A percentile compares a stretch with the other conserved stretches of the same genome.
Conservation (phyloP, 2,888 invertebrate species). For the Fabriciana adippe region DNA sequence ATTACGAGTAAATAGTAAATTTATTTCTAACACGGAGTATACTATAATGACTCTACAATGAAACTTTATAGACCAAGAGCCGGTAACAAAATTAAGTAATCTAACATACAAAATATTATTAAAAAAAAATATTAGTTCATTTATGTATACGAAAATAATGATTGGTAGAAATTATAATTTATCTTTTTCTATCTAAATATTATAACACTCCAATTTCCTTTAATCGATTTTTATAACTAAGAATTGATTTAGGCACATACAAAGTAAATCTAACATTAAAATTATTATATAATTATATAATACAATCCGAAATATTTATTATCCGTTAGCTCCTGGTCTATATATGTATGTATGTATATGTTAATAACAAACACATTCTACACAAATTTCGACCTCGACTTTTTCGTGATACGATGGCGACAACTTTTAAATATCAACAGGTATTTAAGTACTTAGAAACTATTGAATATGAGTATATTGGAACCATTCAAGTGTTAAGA, state of each 20-base stretch:
- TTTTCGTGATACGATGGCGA: background rate
- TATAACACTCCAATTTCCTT: too few relatives aligned
- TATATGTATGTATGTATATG: background rate
- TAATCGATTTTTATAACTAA: too few relatives aligned
- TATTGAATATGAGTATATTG: background rate
- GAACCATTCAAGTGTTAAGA: background rate
- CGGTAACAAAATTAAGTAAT: background rate
- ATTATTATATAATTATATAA: background rate
- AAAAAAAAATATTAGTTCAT: too few relatives aligned
- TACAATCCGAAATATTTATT: background rate
- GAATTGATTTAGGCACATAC: too few relatives aligned
- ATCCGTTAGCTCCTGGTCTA: constrained; percentile 11
- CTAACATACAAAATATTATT: background rate
- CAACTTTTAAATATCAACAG: constrained; percentile 15
- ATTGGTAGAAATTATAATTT: too few relatives aligned
- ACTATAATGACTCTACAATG: constrained; percentile 9
- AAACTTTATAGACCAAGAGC: constrained; percentile 18
- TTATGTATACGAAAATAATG: too few relatives aligned
- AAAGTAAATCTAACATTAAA: background rate
- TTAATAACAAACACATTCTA: constrained; percentile 7
- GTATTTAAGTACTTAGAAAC: constrained; percentile 6
- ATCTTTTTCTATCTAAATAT: too few relatives aligned
- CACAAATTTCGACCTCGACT: background rate
- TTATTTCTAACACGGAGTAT: constrained; percentile 17
- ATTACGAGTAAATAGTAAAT: background rate